These are phyloP conservation scores for Macrophya alboannulata DNA, from an alignment of 2,888 invertebrate genomes.

Conservation along the genomic window DNA sequence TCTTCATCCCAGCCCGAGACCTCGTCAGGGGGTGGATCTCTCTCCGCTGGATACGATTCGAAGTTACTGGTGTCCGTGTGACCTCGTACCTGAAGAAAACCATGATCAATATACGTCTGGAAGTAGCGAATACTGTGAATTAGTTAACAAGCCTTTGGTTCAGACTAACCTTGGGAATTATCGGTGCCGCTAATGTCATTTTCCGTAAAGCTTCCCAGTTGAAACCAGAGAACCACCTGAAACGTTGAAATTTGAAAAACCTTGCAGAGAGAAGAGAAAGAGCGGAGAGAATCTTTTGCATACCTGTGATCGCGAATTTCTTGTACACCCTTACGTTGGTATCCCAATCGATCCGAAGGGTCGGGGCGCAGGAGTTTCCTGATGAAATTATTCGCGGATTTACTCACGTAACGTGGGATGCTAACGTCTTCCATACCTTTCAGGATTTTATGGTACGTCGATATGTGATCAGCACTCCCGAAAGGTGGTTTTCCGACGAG, in stretches of 20 bases:
- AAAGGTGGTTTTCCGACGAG: conserved; percentile 95
- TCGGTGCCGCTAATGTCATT: conserved; percentile 87
- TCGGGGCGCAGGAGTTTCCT: conserved; percentile 92
- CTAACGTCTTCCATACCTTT: conserved; percentile 95
- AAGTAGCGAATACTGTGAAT: not conserved
- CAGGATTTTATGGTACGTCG: conserved; percentile 95
- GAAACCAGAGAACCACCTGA: conserved; percentile 95
- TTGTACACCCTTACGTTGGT: conserved; percentile 91
- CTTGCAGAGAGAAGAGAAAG: not conserved
- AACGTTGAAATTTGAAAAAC: conserved; percentile 64
- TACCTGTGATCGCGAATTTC: conserved; percentile 94
- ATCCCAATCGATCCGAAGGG: conserved; percentile 94
- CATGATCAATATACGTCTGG: not conserved
- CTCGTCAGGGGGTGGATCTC: conserved; percentile 92
- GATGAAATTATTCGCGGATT: conserved; percentile 91
- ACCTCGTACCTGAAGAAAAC: conserved; percentile 80
- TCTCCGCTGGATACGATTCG: conserved; percentile 92
- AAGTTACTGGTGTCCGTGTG: conserved; percentile 92
- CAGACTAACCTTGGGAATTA: conserved; percentile 84
- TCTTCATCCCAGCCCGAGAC: conserved; percentile 94
- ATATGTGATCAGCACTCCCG: conserved; percentile 94
- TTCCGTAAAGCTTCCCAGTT: conserved; percentile 92
- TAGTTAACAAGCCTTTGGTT: not conserved
- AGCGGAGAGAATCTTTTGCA: conserved; percentile 66
- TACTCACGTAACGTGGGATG: conserved; percentile 90